Base-by-base conservation (phyloP, 2,113 vertebrate genomes). In the Andinoacara biseriatus region DNA sequence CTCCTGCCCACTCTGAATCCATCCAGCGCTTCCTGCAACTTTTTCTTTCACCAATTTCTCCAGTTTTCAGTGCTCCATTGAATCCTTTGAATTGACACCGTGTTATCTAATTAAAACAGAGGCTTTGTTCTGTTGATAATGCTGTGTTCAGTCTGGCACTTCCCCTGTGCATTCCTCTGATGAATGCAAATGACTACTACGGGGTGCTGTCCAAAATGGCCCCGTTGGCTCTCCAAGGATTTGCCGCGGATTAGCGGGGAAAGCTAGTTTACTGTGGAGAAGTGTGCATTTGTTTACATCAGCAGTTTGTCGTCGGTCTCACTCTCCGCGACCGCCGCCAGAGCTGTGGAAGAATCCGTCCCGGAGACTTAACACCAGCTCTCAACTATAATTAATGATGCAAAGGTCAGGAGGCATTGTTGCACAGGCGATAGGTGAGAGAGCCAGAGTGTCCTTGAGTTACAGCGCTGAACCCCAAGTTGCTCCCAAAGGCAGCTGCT, bases 151-250 rank as follows among this genome's bases (percentile, higher is more conserved):
- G 72, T n/a, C 58, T 61, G 58, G 20, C 75, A 77, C 67, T 76
- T 59, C 49, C 59, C 18, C 14, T 26, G 49, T 57, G 82, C 10
- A 7, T 52, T 83, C 14, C 2, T 22, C 89, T 74, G 83, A 82
- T 83, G 84, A 91, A 92, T 94, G 84, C 85, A 91, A 92, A 92
- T 87, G 78, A 88, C 10, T 52, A 67, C 84, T 60, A 67, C 31
- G 69, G 84, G 83, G 81, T 83, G 67, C 83, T 86, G 90, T 87
- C 90, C 86, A 86, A 92, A 90, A 87, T 33, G 85, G 77, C 83
- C 84, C 76, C 3, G 18, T 69, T 81, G 78, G 80, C 87, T 83
- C 84, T 78, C 74, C 7, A 38, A 84, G 89, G 82, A 86, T 91
- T 90, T 87, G 65, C 74, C 20, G 5, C 60, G 90, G 91, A 90